phyloP scores from a whole-genome alignment of 2,797 vertebrate species.

The Hippoglossus hippoglossus region DNA sequence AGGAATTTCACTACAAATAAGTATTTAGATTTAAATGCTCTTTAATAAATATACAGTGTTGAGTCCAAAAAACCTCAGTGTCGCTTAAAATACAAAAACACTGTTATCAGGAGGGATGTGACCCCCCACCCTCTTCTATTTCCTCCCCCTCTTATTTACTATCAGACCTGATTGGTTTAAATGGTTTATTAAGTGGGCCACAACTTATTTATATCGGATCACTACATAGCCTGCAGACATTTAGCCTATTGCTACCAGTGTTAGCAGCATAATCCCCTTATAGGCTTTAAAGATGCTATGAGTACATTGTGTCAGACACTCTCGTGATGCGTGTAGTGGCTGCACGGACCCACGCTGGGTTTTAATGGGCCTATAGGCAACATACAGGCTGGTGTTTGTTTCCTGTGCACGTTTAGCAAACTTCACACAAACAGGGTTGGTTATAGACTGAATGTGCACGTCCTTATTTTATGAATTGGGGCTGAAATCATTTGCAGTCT shows the following conservation, averaged over 20 bases:
- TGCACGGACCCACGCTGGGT: conserved; percentile 2
- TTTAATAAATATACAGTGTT: too few species aligned
- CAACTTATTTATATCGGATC: conserved; percentile 62
- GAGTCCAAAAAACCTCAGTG: too few species aligned
- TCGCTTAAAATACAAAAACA: too few species aligned
- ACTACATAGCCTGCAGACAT: conserved; percentile 64
- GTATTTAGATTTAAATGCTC: too few species aligned
- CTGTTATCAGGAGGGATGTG: neutral
- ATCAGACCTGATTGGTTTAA: conserved; percentile 49
- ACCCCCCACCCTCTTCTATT: neutral
- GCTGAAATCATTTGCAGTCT: neutral
- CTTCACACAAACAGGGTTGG: neutral
- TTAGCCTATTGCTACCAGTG: conserved; percentile 46
- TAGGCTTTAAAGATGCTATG: conserved; percentile 44
- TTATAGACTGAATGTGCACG: neutral
- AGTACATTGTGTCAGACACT: conserved; percentile 47
- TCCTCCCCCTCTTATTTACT: neutral
- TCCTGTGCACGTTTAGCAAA: neutral
- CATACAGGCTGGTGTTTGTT: neutral
- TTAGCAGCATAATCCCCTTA: conserved; percentile 36
- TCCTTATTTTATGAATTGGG: neutral
- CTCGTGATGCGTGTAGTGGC: conserved; percentile 38
- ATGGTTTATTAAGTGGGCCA: conserved; percentile 52
- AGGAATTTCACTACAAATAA: neutral
- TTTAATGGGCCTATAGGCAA: conserved; percentile 31